Evolutionary conservation across 2,888 invertebrate species (phyloP).

Genomic region (Macrosiphum euphorbiae): DNA sequence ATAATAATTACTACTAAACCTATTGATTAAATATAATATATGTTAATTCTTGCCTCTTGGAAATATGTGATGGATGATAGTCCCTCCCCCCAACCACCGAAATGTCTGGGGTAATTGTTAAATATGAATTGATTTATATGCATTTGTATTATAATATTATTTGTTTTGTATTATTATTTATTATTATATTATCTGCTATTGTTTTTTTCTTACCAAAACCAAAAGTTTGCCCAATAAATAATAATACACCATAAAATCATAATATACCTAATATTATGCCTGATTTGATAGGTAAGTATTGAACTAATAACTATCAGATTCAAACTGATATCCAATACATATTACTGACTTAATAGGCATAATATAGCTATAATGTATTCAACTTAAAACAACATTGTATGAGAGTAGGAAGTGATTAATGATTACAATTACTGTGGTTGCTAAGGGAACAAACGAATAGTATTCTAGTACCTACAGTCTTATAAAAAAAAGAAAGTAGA

Average conservation of each 20-base stretch:
- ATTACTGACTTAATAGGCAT: neutral
- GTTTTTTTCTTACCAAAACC: neutral
- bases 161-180: neutral
- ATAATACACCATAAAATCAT: too few relatives aligned
- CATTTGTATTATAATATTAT: neutral
- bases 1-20: neutral
- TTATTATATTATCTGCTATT: neutral
- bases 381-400: neutral
- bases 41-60: neutral
- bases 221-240: too few relatives aligned
- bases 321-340: too few relatives aligned
- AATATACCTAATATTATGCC: too few relatives aligned
- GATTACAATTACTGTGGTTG: conserved; percentile 4
- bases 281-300: too few relatives aligned
- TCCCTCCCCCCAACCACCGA: neutral
- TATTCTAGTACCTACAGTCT: neutral
- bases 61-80: neutral
- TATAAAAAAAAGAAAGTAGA: too few relatives aligned
- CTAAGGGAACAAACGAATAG: conserved; percentile 32
- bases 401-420: neutral
- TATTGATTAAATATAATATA: neutral
- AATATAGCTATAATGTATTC: neutral
- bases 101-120: neutral
- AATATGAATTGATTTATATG: neutral
- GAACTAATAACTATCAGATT: too few relatives aligned